Evolutionary conservation across 2,113 vertebrate species (phyloP).

Genomic region (Hippocampus comes): DNA sequence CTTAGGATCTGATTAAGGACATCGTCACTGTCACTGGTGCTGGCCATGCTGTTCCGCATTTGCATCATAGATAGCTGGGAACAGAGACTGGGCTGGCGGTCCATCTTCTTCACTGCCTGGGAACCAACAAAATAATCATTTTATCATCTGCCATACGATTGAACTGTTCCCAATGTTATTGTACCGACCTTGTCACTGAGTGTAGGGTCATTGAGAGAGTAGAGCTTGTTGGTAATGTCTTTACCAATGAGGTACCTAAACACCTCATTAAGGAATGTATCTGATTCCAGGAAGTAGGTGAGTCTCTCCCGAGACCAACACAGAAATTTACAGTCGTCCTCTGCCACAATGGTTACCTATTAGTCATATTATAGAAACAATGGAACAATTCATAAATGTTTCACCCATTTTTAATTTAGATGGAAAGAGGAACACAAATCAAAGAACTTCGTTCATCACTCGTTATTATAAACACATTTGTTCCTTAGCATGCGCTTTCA

Average conservation of each 20-base stretch:
- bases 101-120: slow-evolving; percentile 87
- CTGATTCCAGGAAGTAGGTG: slow-evolving; percentile 92
- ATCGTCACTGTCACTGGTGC: slow-evolving; percentile 89
- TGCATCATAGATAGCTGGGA: slow-evolving; percentile 95
- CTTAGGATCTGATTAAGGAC: slow-evolving; percentile 92
- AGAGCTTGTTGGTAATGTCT: slow-evolving; percentile 98
- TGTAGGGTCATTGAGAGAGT: slow-evolving; percentile 94
- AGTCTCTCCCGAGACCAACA: slow-evolving; percentile 96
- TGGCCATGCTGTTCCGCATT: slow-evolving; percentile 97
- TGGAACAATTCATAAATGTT: neutral
- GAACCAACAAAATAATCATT: slow-evolving; percentile 11
- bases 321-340: slow-evolving; percentile 91
- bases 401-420: neutral
- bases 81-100: slow-evolving; percentile 87
- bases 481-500: too few relatives aligned
- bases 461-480: too few relatives aligned
- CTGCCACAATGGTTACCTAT: slow-evolving; percentile 91
- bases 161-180: neutral
- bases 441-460: neutral
- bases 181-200: slow-evolving; percentile 89
- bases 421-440: neutral
- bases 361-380: slow-evolving; percentile 9
- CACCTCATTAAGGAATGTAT: slow-evolving; percentile 92
- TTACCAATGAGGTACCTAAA: slow-evolving; percentile 96
- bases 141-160: neutral